Evolutionary conservation across 1,140 invertebrate species (phyloP).

Genomic region (Physella acuta): DNA sequence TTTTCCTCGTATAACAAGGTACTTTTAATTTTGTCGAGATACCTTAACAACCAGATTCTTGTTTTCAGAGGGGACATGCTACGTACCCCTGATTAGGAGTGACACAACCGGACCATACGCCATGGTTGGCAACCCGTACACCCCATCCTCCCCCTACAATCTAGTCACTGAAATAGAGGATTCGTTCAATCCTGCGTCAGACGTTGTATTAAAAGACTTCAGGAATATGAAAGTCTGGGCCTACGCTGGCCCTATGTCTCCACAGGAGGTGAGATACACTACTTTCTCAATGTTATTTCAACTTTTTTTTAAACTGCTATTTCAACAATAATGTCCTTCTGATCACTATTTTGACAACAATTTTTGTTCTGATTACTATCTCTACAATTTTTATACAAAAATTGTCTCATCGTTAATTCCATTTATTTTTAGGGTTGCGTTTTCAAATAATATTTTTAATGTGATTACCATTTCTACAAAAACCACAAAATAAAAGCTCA

Average conservation of each 20-base stretch:
- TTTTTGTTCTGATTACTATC: background rate
- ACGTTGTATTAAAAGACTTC: background rate
- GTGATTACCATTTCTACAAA: too few species aligned
- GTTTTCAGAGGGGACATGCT: conserved; percentile 9
- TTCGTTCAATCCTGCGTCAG: background rate
- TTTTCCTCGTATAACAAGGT: too few species aligned
- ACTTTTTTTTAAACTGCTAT: background rate
- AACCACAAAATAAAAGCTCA: too few species aligned
- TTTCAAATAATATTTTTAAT: too few species aligned
- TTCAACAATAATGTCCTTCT: background rate
- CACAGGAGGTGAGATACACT: conserved; percentile 10
- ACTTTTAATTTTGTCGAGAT: too few species aligned
- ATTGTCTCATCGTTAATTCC: too few species aligned
- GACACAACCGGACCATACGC: conserved; percentile 19
- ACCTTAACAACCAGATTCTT: too few species aligned
- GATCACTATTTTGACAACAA: background rate
- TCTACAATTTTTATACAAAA: too few species aligned
- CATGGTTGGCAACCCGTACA: conserved; percentile 17
- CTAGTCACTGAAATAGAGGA: conserved; percentile 20
- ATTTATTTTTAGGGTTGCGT: too few species aligned
- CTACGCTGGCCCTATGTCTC: conserved; percentile 22
- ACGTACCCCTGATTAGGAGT: conserved; percentile 17
- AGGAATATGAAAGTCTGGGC: conserved; percentile 22
- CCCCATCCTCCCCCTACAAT: conserved; percentile 3
- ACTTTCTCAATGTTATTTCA: too few species aligned